Base-by-base conservation (phyloP, 2,888 invertebrate genomes). In the Acrobasis suavella region DNA sequence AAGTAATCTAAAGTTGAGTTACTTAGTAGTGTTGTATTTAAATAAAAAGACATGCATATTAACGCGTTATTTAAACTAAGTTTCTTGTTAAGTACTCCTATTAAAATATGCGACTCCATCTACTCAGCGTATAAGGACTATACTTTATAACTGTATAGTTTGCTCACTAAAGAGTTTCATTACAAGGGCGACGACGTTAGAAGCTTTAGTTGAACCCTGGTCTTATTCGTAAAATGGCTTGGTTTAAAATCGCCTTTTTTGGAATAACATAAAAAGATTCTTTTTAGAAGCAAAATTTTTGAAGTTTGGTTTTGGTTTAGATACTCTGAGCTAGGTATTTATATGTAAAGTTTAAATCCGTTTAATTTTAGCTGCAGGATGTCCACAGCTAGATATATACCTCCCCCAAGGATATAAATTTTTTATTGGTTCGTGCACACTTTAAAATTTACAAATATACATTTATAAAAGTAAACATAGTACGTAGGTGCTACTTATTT, bases 91-190 rank as follows among this genome's bases (percentile, higher is more conserved):
- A 39, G 39, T 17, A 51, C 22, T 17, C 42, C 42, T 50, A 50
- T 50, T 59, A 60, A 60, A 60, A 51, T 50, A 50, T 39, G 42
- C 42, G 39, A 51, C 51, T 52, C 38, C 51, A 60, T 50, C 37
- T 32, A 9, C 38, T 51, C 12, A 37, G 42, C 39, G 39, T 51
- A 51, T 37, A 52, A 61, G 22, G n/a, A 54, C 37, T 17, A 22
- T 42, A 42, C 39, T 42, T 42, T 0, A 42, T 46, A 14, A 17
- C 38, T 42, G 32, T 32, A 55, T 49, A 39, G 59, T 38, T 15
- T 61, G 49, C 17, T 37, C 49, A 62, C 49, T 50, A 49, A 62
- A 50, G 17, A 38, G 49, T 62, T 62, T 62, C 62, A 62, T 55
- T 62, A 55, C 55, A 32, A 12, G 49, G 58, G 62, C 37, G 62